A percentile compares a stretch with the other conserved stretches of the same genome.
phyloP scores from a whole-genome alignment of 2,113 vertebrate genomes.

The Toxotes jaculatrix region DNA sequence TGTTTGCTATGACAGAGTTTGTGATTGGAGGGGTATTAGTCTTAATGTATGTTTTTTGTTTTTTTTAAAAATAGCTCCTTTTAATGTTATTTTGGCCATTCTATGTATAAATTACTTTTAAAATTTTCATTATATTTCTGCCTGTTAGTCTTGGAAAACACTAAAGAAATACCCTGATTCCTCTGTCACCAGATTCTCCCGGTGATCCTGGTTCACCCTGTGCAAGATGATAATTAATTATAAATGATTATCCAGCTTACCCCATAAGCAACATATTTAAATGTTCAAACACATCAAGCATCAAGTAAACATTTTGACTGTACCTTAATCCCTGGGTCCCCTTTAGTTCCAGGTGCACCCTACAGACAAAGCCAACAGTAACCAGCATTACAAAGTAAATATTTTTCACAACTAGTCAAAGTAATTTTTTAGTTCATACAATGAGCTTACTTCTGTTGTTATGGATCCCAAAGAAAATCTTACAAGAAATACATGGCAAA shows the following conservation, averaged over 20 bases:
- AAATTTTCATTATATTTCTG: neutral
- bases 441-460: neutral
- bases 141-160: neutral
- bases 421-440: neutral
- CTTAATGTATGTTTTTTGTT: too few relatives aligned
- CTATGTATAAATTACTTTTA: neutral
- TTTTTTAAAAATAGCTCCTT: neutral
- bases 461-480: neutral
- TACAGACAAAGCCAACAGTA: slow-evolving; percentile 55
- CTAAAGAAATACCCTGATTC: slow-evolving; percentile 81
- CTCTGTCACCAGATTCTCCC: slow-evolving; percentile 88
- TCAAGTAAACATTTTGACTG: slow-evolving; percentile 6
- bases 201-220: slow-evolving; percentile 87
- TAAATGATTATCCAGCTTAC: neutral
- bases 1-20: too few relatives aligned
- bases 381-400: neutral
- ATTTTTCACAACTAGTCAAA: neutral
- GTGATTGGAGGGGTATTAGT: too few relatives aligned
- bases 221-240: slow-evolving; percentile 15
- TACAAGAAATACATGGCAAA: neutral
- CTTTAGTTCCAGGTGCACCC: slow-evolving; percentile 81
- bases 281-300: neutral
- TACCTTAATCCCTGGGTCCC: slow-evolving; percentile 81
- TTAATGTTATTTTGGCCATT: neutral
- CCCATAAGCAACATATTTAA: neutral